Base-by-base conservation (phyloP, 2,113 vertebrate genomes). In the Cochlearius cochlearius region DNA sequence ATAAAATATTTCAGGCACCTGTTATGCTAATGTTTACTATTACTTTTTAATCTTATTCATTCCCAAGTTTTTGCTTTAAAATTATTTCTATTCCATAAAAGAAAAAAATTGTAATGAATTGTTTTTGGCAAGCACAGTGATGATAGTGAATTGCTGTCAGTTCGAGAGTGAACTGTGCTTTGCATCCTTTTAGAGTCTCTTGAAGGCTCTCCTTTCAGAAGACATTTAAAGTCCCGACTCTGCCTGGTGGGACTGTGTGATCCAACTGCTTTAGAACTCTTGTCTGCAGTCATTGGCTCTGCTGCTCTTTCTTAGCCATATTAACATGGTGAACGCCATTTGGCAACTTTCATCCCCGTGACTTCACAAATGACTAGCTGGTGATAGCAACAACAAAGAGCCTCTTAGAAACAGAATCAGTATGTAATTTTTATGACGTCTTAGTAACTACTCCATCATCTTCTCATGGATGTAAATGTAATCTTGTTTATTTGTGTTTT, bases 401-500 rank as follows among this genome's bases (percentile, higher is more conserved):
- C 25, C 16, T 66, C 36, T 25, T 73, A 45, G 53, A 93, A 83
- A 78, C 16, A 79, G 78, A 76, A 23, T 26, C 1, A 8, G 13
- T 29, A 10, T 52, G 15, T 55, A 50, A 38, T 62, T 80, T 75
- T 75, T 62, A 25, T 38, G 38, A 21, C 0, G 0, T 53, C 9
- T 47, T 52, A 66, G 12, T 58, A 67, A 47, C 12, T 79, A 32
- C 34, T 45, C 7, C 25, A 27, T 59, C 25, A 27, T 59, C 29
- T 62, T 59, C n/a, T 90, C 5, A 5, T 66, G 23, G 34, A 15
- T 45, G 12, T 86, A 96, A 90, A 45, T 15, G 4, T 49, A 23
- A 53, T 94, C 32, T 71, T 83, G 12, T 56, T 94, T 71, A 62
- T 86, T 30, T 95, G 12, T 96, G 14, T 60, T 75, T 98, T 98